These are phyloP conservation scores for Chrysocyon brachyurus DNA, from an alignment of 2,797 vertebrate genomes.

Conservation along the genomic window DNA sequence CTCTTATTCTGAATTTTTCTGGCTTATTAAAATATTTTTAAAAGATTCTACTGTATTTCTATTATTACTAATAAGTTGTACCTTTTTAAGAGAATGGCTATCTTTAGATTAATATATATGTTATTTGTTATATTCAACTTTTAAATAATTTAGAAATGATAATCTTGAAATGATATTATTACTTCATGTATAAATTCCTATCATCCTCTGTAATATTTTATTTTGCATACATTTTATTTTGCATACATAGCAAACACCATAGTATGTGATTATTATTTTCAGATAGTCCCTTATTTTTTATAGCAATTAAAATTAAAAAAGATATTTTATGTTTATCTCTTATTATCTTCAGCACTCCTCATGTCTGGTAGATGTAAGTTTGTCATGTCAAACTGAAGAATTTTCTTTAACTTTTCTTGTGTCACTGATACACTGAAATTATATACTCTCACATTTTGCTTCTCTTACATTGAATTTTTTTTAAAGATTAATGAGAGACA, in stretches of 20 bases:
- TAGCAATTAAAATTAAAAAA: background rate
- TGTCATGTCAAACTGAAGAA: background rate
- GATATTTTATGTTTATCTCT: background rate
- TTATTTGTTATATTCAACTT: background rate
- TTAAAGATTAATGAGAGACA: no score
- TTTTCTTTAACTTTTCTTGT: background rate
- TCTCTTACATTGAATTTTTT: background rate
- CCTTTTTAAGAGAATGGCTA: background rate
- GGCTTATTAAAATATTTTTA: background rate
- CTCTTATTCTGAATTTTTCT: background rate
- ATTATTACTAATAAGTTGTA: background rate
- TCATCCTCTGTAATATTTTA: background rate
- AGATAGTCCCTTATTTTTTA: background rate
- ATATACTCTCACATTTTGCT: background rate
- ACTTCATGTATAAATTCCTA: background rate
- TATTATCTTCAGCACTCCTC: background rate
- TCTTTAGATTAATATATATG: background rate
- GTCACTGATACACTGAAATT: background rate
- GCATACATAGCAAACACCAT: background rate
- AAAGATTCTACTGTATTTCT: background rate
- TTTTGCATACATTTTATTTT: background rate
- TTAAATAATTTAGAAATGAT: background rate
- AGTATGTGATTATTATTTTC: background rate
- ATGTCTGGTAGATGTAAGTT: background rate
- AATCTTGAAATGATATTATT: background rate